Conservation (phyloP, 2,888 invertebrate species). For the Drosophila paramelanica region DNA sequence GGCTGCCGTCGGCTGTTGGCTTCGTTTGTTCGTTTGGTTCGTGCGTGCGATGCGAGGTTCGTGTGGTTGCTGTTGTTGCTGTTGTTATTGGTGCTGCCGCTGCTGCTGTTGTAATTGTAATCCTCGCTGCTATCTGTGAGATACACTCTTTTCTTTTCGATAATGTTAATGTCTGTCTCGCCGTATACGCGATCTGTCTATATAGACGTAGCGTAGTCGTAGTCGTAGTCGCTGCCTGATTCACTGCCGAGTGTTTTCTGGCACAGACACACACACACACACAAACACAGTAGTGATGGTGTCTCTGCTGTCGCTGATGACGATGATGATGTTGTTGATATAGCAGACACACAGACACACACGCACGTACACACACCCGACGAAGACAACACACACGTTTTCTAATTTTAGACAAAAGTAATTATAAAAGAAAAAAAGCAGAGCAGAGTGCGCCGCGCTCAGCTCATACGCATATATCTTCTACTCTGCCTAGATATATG, state of each 20-base stretch:
- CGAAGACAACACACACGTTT: constrained; percentile 83
- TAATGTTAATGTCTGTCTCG: constrained; percentile 74
- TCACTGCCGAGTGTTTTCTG: constrained; percentile 78
- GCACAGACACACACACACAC: constrained; percentile 62
- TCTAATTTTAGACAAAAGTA: constrained; percentile 85
- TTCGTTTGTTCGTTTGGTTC: constrained; percentile 43
- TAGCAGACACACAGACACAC: constrained; percentile 76
- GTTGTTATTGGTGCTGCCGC: constrained; percentile 6
- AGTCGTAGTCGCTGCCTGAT: constrained; percentile 61
- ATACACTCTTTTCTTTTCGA: constrained; percentile 58
- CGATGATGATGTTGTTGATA: constrained; percentile 71
- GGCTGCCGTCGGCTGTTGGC: constrained; percentile 51
- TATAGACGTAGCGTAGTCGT: constrained; percentile 63
- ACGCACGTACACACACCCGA: constrained; percentile 76
- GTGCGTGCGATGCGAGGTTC: constrained; percentile 53
- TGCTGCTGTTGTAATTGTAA: constrained; percentile 73
- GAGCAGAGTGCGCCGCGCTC: constrained; percentile 82
- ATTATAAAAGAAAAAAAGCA: constrained; percentile 83
- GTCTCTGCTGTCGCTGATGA: constrained; percentile 60
- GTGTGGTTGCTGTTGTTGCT: constrained; percentile 20
- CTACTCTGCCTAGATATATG: constrained; percentile 75
- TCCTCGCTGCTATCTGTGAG: constrained; percentile 72
- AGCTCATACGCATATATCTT: constrained; percentile 78
- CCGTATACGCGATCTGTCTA: constrained; percentile 79
- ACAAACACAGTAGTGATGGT: constrained; percentile 41